Base-by-base conservation (phyloP, 2,888 invertebrate species). In the Chromoteleia sp. region DNA sequence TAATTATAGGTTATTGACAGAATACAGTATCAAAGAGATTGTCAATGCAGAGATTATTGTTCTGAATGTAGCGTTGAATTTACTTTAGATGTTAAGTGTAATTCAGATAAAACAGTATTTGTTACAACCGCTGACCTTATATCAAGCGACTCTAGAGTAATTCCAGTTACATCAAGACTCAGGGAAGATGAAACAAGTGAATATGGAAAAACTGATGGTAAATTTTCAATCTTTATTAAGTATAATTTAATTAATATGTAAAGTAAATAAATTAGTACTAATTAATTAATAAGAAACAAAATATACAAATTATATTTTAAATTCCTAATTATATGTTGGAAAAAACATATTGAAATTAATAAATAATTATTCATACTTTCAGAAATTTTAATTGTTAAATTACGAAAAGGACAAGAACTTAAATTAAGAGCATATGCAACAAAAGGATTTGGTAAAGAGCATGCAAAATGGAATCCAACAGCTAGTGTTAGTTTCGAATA, bases 401-500 rank as follows among this genome's bases (percentile, higher is more conserved):
- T 96, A 43, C 93, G 96, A 48, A 95, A 95, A 90, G 95, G 99
- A 0, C 99, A 99, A 91, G 98, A 98, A 91, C 92, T 99, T 41
- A 98, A 98, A 91, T 93, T 99, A 74, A 94, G 97, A 86, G 99
- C 99, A 0, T 99, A 98, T 93, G 99, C 99, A 0, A 98, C 99
- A 88, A 99, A 99, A 93, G 94, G 94, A 30, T 98, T 98, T 93
- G 98, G 99, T 0, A 99, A 99, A 90, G 99, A 99, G 91, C 99
- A 99, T 93, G 99, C 99, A 0, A 99, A 99, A 92, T 99, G 99
- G 99, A 99, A 99, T 93, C 99, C 99, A 1, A 99, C 99, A 0
- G 97, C 98, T 58, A 99, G 99, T 45, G 99, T 99, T 0, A 96
- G 97, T 61, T 99, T 99, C 92, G 99, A 99, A 92, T 99, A 99